phyloP scores from a whole-genome alignment of 2,797 vertebrate genomes.

The Melopsittacus undulatus region DNA sequence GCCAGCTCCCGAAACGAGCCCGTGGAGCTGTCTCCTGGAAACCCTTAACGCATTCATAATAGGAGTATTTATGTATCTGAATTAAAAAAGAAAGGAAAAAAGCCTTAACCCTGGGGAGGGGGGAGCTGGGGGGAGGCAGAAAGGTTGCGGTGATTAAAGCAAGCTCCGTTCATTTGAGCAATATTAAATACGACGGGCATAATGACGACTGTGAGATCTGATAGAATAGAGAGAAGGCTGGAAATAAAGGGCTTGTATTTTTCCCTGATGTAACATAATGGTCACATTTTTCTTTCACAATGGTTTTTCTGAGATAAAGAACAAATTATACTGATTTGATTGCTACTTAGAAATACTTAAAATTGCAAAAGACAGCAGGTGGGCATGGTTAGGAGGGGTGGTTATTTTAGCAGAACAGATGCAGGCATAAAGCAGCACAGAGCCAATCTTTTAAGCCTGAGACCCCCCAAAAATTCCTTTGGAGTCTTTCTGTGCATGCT shows the following conservation, averaged over 20 bases:
- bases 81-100: slow-evolving; percentile 41
- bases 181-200: slow-evolving; percentile 79
- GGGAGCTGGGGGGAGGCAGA: slow-evolving; percentile 67
- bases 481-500: background rate
- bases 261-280: slow-evolving; percentile 85
- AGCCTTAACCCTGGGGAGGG: slow-evolving; percentile 69
- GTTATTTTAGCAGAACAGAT: slow-evolving; percentile 85
- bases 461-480: slow-evolving; percentile 5
- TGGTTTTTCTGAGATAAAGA: slow-evolving; percentile 85
- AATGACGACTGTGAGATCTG: slow-evolving; percentile 80
- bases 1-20: slow-evolving; percentile 50
- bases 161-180: slow-evolving; percentile 75
- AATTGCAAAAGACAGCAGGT: slow-evolving; percentile 87
- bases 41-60: slow-evolving; percentile 71
- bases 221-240: slow-evolving; percentile 78
- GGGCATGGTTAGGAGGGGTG: slow-evolving; percentile 81
- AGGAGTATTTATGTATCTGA: slow-evolving; percentile 73
- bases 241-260: slow-evolving; percentile 82
- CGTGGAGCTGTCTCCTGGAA: slow-evolving; percentile 73
- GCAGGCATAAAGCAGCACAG: slow-evolving; percentile 78
- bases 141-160: slow-evolving; percentile 80
- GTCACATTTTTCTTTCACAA: slow-evolving; percentile 86
- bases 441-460: slow-evolving; percentile 74
- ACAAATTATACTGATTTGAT: slow-evolving; percentile 87
- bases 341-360: slow-evolving; percentile 87